Evolutionary conservation across 2,797 vertebrate species (phyloP), one percentile per base, ranked within the genome.

Genomic region (Kryptopterus vitreolus): DNA sequence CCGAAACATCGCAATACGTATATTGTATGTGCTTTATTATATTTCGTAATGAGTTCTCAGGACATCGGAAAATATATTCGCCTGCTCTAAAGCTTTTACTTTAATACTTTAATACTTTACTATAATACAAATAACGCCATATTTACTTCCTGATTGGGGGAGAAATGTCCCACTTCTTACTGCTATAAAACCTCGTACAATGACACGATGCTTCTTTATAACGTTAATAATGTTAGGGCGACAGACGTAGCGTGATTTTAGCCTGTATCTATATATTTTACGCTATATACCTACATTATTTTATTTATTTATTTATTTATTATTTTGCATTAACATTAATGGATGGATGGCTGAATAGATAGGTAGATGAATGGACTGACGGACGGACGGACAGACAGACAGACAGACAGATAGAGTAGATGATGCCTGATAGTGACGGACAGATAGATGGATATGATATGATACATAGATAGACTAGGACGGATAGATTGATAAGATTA

Each of bases 151-250:
- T 65, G 31, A 53, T 29, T 55, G 53, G 38, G 31, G 57, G 22
- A 72, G 12, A 62, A 80, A 80, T 55, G 8, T 59, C 10, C 20
- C 18, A 31, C 52, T 24, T 63, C 31, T 68, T 68, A 80, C 52
- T 35, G 58, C 53, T 59, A 22, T 38, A 24, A 59, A 66, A 74
- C 55, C 26, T 59, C 6, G 26, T 26, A 70, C 38, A 76, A 55
- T 69, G 72, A 66, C 72, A 59, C 1, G 26, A 31, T 31, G n/a
- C n/a, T 70, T n/a, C 48, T 11, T 53, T 76, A 76, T 76, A 70
- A 26, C 2, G 58, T 11, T 53, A 81, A 76, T 76, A 70, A 26
- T 1, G n/a, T 80, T 80, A 63, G 69, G 68, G 43, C 53, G 38
- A 79, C 26, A 74, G 63, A 55, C 3, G 53, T 59, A 59, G 20